Evolutionary conservation across 1,140 invertebrate species (phyloP).

Genomic region (Arion vulgaris): DNA sequence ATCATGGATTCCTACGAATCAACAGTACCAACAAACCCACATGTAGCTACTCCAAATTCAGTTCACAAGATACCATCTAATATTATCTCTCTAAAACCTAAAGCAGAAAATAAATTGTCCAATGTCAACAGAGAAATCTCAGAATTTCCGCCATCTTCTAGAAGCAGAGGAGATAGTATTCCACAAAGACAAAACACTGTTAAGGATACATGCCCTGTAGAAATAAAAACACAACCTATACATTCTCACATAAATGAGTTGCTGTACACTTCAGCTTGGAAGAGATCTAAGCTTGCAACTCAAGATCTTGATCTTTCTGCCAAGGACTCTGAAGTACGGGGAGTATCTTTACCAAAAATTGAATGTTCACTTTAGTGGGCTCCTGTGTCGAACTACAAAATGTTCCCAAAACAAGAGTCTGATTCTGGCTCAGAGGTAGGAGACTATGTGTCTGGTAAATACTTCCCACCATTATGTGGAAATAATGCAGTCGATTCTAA

Average conservation of each 20-base stretch:
- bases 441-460: conserved; percentile 24
- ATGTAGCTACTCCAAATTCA: conserved; percentile 1
- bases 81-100: not conserved
- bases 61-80: not conserved
- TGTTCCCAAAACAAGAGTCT: not conserved
- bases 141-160: not conserved
- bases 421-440: not conserved
- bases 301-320: not conserved
- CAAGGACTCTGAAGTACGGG: not conserved
- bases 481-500: not conserved
- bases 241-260: not conserved
- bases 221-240: not conserved
- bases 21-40: not conserved
- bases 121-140: not conserved
- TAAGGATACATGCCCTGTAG: not conserved
- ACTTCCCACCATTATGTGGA: conserved; percentile 24
- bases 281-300: not conserved
- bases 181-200: not conserved
- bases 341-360: conserved; percentile 26
- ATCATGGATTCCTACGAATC: conserved; percentile 33
- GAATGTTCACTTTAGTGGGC: conserved; percentile 12
- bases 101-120: not conserved
- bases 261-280: not conserved
- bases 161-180: not conserved
- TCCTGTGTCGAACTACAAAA: not conserved